Evolutionary conservation across 2,113 vertebrate genomes (phyloP).

Genomic region (Ceyx cyanopectus): DNA sequence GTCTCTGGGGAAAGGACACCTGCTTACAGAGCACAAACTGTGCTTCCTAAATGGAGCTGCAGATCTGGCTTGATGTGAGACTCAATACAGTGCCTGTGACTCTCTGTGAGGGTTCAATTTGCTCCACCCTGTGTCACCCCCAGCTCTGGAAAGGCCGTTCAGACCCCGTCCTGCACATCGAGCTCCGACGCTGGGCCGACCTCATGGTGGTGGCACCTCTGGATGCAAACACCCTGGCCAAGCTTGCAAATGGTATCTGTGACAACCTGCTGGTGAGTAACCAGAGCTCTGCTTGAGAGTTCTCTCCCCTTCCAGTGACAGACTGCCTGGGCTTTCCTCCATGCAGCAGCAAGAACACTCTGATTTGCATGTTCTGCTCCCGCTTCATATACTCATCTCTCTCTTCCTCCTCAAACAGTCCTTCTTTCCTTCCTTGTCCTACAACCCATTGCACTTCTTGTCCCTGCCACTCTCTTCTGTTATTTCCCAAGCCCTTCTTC

Average conservation of each 20-base stretch:
- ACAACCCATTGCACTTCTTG: accelerated
- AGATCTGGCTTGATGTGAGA: neutral
- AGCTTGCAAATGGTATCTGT: constrained; percentile 92
- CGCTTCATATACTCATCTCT: neutral
- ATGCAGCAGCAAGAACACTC: neutral
- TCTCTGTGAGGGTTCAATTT: neutral
- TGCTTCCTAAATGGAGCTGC: neutral
- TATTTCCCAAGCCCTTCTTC: neutral
- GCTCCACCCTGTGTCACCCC: neutral
- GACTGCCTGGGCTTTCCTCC: neutral
- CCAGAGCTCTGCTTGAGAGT: neutral
- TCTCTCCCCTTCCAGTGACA: neutral
- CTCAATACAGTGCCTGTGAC: neutral
- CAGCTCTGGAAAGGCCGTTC: constrained; percentile 89
- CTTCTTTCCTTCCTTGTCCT: neutral
- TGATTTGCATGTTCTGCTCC: neutral
- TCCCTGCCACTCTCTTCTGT: neutral
- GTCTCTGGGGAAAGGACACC: neutral
- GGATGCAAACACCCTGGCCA: constrained; percentile 96
- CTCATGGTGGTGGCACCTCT: constrained; percentile 92
- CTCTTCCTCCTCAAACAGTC: neutral
- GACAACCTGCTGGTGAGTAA: constrained; percentile 95
- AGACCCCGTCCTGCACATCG: constrained; percentile 94
- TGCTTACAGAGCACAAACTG: neutral
- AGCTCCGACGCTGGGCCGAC: constrained; percentile 93